Conservation (phyloP, 2,888 invertebrate genomes). For the Adineta ricciae region DNA sequence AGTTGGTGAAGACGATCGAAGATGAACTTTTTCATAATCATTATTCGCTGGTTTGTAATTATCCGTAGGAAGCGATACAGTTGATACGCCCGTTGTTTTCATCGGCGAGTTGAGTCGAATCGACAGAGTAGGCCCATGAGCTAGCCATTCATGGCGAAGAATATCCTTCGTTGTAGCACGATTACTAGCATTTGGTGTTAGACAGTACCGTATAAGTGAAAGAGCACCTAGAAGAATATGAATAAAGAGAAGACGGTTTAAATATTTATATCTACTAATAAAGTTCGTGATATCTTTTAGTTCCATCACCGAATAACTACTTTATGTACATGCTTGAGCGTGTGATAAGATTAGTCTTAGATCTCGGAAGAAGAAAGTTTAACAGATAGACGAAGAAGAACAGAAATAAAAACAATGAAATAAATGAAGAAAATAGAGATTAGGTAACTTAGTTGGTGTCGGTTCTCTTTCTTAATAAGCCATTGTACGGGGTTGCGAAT, state of each 20-base stretch:
- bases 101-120: neutral
- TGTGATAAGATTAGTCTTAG: neutral
- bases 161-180: constrained; percentile 8
- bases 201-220: neutral
- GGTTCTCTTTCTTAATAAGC: neutral
- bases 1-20: neutral
- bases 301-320: neutral
- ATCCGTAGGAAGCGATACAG: neutral
- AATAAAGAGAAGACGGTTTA: neutral
- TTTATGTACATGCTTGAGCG: neutral
- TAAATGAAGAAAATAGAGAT: neutral
- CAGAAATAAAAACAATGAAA: neutral
- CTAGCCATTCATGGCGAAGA: constrained; percentile 7
- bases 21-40: neutral
- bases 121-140: neutral
- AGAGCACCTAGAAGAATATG: neutral
- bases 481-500: neutral
- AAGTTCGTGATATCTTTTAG: neutral
- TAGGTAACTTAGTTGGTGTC: neutral
- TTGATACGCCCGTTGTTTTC: too few relatives aligned
- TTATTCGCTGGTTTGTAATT: neutral
- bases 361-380: neutral
- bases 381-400: neutral
- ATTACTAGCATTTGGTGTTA: neutral
- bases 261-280: neutral